Evolutionary conservation across 2,113 vertebrate genomes (phyloP).

Genomic region (Pristiophorus japonicus): DNA sequence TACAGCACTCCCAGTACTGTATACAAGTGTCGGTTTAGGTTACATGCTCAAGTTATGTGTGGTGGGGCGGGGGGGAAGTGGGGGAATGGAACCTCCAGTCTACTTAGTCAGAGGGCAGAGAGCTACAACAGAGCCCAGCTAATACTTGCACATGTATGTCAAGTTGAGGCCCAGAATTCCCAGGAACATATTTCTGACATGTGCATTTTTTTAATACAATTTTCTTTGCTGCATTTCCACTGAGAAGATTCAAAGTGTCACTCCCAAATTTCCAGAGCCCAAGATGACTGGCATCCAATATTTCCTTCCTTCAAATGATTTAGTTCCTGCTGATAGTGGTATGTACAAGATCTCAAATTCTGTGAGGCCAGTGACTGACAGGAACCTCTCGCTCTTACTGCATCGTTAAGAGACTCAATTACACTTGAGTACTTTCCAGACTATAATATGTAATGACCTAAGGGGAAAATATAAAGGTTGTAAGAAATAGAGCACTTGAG

Average conservation of each 20-base stretch:
- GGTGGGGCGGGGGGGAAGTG: too few relatives aligned
- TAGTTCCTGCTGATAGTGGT: not conserved
- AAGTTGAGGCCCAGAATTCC: not conserved
- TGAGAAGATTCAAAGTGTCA: not conserved
- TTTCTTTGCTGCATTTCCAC: not conserved
- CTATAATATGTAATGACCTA: too few relatives aligned
- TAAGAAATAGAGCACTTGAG: too few relatives aligned
- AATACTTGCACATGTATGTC: not conserved
- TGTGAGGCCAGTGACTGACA: not conserved
- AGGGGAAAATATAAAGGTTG: too few relatives aligned
- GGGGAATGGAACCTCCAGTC: not conserved
- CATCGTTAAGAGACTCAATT: not conserved
- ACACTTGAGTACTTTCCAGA: too few relatives aligned
- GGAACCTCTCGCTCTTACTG: not conserved
- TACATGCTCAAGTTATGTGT: not conserved
- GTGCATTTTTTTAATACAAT: not conserved
- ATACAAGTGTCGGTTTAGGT: not conserved
- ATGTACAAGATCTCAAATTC: not conserved
- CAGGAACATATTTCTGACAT: not conserved
- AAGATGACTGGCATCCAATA: too few relatives aligned
- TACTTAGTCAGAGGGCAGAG: not conserved
- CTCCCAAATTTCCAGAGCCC: too few relatives aligned
- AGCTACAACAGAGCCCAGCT: not conserved
- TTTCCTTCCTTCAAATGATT: not conserved
- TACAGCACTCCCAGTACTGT: not conserved